Evolutionary conservation across 2,888 invertebrate species (phyloP).

Genomic region (Ametastegia equiseti): DNA sequence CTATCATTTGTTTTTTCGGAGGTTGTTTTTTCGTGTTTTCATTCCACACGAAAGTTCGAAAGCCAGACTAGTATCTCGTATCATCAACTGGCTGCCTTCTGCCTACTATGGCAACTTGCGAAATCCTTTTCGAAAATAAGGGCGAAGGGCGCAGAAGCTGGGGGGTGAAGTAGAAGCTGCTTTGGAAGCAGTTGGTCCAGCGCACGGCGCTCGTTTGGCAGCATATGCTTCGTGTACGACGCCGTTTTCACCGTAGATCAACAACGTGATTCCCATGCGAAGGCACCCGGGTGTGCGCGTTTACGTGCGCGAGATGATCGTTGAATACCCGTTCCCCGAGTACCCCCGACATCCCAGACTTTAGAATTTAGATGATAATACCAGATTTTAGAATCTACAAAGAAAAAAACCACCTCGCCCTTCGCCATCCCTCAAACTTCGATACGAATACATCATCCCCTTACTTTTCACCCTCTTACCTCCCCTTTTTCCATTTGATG

Average conservation of each 20-base stretch:
- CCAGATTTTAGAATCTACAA: background rate
- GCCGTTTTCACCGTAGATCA: conserved; percentile 65
- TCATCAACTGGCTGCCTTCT: background rate
- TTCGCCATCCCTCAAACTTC: background rate
- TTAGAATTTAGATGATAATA: conserved; percentile 28
- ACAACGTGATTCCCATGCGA: conserved; percentile 71
- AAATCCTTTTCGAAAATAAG: conserved; percentile 29
- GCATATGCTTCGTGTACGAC: conserved; percentile 63
- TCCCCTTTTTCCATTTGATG: no score
- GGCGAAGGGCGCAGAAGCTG: conserved; percentile 54
- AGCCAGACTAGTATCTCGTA: background rate
- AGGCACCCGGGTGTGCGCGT: conserved; percentile 53
- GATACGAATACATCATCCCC: no score
- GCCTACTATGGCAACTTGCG: background rate
- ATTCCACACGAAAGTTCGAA: no score
- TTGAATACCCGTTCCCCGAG: conserved; percentile 30
- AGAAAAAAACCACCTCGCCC: background rate
- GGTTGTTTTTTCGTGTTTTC: no score
- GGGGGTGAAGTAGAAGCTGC: conserved; percentile 47
- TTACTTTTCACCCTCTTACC: no score
- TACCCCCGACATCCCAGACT: conserved; percentile 28
- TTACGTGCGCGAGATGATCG: conserved; percentile 53
- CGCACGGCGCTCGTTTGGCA: conserved; percentile 50
- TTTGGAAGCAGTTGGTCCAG: conserved; percentile 51
- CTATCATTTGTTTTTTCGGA: no score